Evolutionary conservation across 2,888 invertebrate species (phyloP).

Genomic region (Chaetoderma sp.): DNA sequence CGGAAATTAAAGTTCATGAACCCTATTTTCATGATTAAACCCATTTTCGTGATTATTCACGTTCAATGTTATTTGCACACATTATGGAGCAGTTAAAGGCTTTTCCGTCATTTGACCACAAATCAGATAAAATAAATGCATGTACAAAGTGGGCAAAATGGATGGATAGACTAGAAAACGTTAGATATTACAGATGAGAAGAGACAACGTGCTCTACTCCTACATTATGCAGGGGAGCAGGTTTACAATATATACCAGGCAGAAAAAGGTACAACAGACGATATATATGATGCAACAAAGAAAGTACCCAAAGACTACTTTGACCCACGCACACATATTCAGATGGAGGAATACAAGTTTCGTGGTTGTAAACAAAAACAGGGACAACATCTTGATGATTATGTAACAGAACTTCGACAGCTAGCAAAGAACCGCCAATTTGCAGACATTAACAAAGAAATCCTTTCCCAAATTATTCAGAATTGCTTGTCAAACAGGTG

Average conservation of each 20-base stretch:
- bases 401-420: conserved; percentile 34
- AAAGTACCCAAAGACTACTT: not conserved
- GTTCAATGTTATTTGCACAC: too few relatives aligned
- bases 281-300: not conserved
- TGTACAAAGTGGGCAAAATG: not conserved
- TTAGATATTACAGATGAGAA: not conserved
- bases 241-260: conserved; percentile 1
- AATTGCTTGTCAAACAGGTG: conserved; percentile 34
- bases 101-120: not conserved
- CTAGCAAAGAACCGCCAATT: conserved; percentile 33
- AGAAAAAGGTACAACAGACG: not conserved
- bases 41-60: too few relatives aligned
- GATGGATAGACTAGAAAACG: not conserved
- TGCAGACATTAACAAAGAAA: conserved; percentile 26
- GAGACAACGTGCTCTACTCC: not conserved
- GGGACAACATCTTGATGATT: conserved; percentile 35
- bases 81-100: not conserved
- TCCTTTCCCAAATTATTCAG: conserved; percentile 36
- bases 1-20: too few relatives aligned
- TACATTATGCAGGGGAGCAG: not conserved
- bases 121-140: not conserved
- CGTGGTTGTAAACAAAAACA: conserved; percentile 31
- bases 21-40: too few relatives aligned
- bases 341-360: conserved; percentile 37
- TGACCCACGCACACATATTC: not conserved